A percentile compares a stretch with the other conserved stretches of the same genome.
These are phyloP conservation scores for Platyura marginata DNA, from an alignment of 1,140 invertebrate genomes.

Conservation along the genomic window DNA sequence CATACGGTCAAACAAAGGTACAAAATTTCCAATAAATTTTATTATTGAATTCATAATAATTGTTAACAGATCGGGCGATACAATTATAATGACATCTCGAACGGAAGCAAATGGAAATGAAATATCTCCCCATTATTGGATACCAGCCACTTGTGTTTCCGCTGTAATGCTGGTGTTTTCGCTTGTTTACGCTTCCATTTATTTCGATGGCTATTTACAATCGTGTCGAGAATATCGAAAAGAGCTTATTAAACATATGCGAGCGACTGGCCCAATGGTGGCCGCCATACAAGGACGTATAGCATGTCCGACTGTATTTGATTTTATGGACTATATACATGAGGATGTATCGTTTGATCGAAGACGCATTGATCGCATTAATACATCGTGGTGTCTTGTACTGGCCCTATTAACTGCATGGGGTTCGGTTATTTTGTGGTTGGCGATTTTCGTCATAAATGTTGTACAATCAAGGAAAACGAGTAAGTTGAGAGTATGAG, in stretches of 20 bases:
- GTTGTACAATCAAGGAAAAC: constrained; percentile 28
- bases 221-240: constrained; percentile 44
- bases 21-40: constrained; percentile 10
- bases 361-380: constrained; percentile 35
- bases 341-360: constrained; percentile 33
- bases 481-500: not conserved
- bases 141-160: constrained; percentile 32
- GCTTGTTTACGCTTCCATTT: constrained; percentile 35
- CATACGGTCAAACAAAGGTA: constrained; percentile 33
- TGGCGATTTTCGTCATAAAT: constrained; percentile 28
- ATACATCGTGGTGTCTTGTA: constrained; percentile 38
- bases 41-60: constrained; percentile 2
- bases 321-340: constrained; percentile 56
- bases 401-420: constrained; percentile 35
- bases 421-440: constrained; percentile 35
- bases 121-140: constrained; percentile 37
- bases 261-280: constrained; percentile 34
- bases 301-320: constrained; percentile 41
- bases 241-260: constrained; percentile 33
- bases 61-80: constrained; percentile 30
- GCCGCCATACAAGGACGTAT: constrained; percentile 40
- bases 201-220: constrained; percentile 43
- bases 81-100: constrained; percentile 33
- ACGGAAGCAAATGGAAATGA: constrained; percentile 27
- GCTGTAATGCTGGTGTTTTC: constrained; percentile 36